phyloP scores from a whole-genome alignment of 2,888 invertebrate genomes.

The Drosophila prolongata region DNA sequence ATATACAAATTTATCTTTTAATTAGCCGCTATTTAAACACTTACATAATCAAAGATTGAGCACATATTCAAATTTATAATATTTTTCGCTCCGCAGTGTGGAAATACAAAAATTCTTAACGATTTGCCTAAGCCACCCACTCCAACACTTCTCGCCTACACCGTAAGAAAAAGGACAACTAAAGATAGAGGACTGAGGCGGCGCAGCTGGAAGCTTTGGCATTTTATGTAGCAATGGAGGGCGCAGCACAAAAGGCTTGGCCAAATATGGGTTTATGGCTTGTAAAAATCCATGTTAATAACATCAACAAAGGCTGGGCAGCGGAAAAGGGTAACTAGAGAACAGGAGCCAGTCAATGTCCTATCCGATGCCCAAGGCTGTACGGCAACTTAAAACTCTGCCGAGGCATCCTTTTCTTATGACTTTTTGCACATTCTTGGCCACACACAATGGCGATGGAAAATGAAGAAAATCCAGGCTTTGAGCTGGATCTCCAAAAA shows the following conservation, averaged over 20 bases:
- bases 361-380: conserved; percentile 53
- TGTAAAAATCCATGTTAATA: conserved; percentile 79
- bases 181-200: conserved; percentile 5
- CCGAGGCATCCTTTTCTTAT: conserved; percentile 23
- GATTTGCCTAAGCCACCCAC: conserved; percentile 4
- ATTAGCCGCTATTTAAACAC: no score
- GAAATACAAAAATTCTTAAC: not conserved
- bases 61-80: no score
- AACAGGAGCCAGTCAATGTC: conserved; percentile 45
- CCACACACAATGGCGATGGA: conserved; percentile 10
- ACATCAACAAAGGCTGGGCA: conserved; percentile 65
- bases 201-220: conserved; percentile 59
- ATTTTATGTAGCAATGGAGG: conserved; percentile 63
- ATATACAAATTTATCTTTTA: not conserved
- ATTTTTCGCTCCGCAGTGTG: no score
- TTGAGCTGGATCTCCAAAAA: conserved; percentile 15
- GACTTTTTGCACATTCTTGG: conserved; percentile 6
- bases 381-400: conserved; percentile 33
- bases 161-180: conserved; percentile 11
- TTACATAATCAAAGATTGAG: no score
- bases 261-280: conserved; percentile 78
- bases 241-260: conserved; percentile 68
- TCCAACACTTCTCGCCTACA: not conserved
- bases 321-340: conserved; percentile 68
- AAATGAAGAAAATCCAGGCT: conserved; percentile 14